A percentile compares a stretch with the other conserved stretches of the same genome.
Conservation (phyloP, 2,888 invertebrate genomes). For the Hydriomena furcata region DNA sequence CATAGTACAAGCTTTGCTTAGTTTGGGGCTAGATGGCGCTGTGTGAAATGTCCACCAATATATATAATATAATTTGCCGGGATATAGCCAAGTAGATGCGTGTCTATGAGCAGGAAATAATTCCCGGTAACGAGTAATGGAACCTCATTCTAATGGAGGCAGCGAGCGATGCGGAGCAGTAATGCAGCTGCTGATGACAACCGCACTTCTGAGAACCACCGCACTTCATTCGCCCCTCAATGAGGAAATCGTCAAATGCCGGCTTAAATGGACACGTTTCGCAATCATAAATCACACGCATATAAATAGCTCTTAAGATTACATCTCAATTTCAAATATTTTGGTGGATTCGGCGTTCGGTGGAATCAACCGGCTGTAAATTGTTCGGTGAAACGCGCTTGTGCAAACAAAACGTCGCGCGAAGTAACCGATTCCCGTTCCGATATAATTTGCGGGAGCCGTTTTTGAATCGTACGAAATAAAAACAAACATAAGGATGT, state of each 20-base stretch:
- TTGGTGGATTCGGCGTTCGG: slow-evolving; percentile 47
- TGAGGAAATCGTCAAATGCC: slow-evolving; percentile 52
- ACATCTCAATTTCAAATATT: slow-evolving; percentile 46
- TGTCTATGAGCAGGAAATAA: slow-evolving; percentile 57
- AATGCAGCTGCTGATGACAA: slow-evolving; percentile 65
- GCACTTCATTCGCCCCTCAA: slow-evolving; percentile 57
- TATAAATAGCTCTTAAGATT: slow-evolving; percentile 18
- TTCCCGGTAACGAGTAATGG: slow-evolving; percentile 61
- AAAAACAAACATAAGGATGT: slow-evolving; percentile 74
- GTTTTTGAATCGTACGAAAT: slow-evolving; percentile 70
- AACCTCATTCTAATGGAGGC: slow-evolving; percentile 53
- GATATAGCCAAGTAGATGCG: slow-evolving; percentile 41
- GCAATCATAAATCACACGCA: slow-evolving; percentile 33
- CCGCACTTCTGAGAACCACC: slow-evolving; percentile 61
- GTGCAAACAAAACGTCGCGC: slow-evolving; percentile 69
- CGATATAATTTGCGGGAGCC: slow-evolving; percentile 70
- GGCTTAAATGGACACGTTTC: slow-evolving; percentile 16
- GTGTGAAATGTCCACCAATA: no score
- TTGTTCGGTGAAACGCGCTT: slow-evolving; percentile 62
- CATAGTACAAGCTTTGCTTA: no score
- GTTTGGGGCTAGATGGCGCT: no score
- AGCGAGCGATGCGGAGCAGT: slow-evolving; percentile 42
- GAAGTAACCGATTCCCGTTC: slow-evolving; percentile 60
- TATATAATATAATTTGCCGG: slow-evolving; percentile 41
- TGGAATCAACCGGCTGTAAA: slow-evolving; percentile 60